phyloP scores from a whole-genome alignment of 64 coral and sea anemone species.

The Orbicella faveolata region DNA sequence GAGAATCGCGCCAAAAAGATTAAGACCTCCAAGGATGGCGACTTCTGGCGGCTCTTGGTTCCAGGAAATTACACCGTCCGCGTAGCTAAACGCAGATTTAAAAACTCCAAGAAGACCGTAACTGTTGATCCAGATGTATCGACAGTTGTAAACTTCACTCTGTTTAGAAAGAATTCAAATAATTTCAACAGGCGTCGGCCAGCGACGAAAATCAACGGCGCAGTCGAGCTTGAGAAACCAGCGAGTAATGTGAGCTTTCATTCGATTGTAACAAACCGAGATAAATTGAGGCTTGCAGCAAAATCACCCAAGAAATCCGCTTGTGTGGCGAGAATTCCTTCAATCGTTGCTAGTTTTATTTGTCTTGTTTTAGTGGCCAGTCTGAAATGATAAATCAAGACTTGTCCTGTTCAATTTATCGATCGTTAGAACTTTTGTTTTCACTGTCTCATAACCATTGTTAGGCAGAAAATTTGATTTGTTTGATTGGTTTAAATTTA shows the following conservation, averaged over 20 bases:
- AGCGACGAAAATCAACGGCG: no score
- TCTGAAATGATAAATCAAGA: background rate
- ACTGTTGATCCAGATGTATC: slow-evolving; percentile 32
- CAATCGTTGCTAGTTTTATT: background rate
- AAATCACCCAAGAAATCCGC: slow-evolving; percentile 14
- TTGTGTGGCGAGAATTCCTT: background rate
- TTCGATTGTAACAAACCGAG: background rate
- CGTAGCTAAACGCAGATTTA: slow-evolving; percentile 64
- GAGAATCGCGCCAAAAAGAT: slow-evolving; percentile 80
- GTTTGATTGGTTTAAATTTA: no score
- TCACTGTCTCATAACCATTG: no score
- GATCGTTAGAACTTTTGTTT: no score
- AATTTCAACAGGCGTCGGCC: background rate
- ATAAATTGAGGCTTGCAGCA: slow-evolving; percentile 18
- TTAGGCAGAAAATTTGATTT: no score
- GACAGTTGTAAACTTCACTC: slow-evolving; percentile 65
- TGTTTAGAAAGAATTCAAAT: slow-evolving; percentile 34
- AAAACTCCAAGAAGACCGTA: slow-evolving; percentile 51
- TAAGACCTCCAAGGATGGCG: slow-evolving; percentile 63
- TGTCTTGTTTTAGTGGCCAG: background rate
- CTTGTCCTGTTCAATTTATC: no score
- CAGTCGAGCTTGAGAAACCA: background rate
- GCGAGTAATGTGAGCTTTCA: slow-evolving; percentile 3
- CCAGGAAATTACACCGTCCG: slow-evolving; percentile 79
- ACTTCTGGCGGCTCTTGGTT: slow-evolving; percentile 84